These are phyloP conservation scores for Phoxinus dragarum DNA, from an alignment of 2,797 vertebrate species.

Conservation along the genomic window DNA sequence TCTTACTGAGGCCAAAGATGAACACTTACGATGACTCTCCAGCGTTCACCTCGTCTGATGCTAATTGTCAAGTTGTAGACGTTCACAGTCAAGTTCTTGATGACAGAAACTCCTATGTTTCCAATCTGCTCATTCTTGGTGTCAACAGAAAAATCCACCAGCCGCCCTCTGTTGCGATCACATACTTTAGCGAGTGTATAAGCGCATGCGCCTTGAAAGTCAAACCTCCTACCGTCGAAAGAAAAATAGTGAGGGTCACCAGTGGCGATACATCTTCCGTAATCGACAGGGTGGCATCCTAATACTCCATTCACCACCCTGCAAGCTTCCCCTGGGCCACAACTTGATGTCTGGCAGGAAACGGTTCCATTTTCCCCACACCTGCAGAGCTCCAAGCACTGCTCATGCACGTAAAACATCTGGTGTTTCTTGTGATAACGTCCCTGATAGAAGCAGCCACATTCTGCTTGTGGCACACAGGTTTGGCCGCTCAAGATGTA, in stretches of 20 bases:
- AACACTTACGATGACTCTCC: constrained; percentile 75
- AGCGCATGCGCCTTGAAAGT: constrained; percentile 80
- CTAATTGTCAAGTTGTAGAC: constrained; percentile 70
- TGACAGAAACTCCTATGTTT: constrained; percentile 72
- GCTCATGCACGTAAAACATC: constrained; percentile 64
- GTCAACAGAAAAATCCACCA: constrained; percentile 70
- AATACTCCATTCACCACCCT: constrained; percentile 69
- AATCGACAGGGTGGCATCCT: constrained; percentile 70
- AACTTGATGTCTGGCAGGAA: constrained; percentile 66
- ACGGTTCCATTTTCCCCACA: constrained; percentile 72
- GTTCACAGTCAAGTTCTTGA: constrained; percentile 65
- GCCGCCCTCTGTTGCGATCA: constrained; percentile 52
- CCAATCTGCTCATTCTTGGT: constrained; percentile 73
- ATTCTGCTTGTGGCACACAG: constrained; percentile 78
- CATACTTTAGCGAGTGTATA: constrained; percentile 78
- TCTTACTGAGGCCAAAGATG: neutral
- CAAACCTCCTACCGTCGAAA: constrained; percentile 79
- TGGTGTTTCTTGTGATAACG: constrained; percentile 71
- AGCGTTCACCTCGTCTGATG: constrained; percentile 67
- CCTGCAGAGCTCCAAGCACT: constrained; percentile 69
- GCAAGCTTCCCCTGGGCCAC: constrained; percentile 71
- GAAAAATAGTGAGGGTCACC: constrained; percentile 80
- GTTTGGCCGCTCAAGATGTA: constrained; percentile 74
- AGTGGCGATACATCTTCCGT: constrained; percentile 76
- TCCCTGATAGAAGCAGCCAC: constrained; percentile 80